These are phyloP conservation scores for Dastarcus helophoroides DNA, from an alignment of 2,888 invertebrate genomes.

Conservation along the genomic window DNA sequence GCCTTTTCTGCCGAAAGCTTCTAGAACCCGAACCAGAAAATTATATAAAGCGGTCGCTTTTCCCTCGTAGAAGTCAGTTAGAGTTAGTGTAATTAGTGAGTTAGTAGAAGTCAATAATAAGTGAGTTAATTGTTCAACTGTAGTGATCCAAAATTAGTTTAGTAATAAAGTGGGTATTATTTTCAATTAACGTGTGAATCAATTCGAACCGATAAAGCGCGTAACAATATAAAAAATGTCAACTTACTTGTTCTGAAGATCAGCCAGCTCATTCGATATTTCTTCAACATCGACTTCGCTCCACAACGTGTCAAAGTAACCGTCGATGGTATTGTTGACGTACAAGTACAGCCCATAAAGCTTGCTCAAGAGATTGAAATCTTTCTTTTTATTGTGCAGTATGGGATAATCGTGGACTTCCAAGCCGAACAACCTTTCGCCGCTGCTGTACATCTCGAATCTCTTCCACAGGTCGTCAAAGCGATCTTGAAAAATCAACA, in stretches of 20 bases:
- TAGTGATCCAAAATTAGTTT: no score
- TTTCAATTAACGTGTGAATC: no score
- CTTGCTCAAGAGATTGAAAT: slow-evolving; percentile 73
- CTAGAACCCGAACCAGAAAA: no score
- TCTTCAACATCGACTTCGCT: slow-evolving; percentile 69
- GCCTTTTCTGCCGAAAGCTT: no score
- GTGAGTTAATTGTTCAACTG: no score
- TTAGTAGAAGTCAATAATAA: no score
- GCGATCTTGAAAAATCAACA: slow-evolving; percentile 62
- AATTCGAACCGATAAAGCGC: no score
- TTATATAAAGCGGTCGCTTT: no score
- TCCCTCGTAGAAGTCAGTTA: no score
- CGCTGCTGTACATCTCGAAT: slow-evolving; percentile 72
- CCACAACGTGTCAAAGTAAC: slow-evolving; percentile 80
- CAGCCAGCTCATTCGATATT: slow-evolving; percentile 66
- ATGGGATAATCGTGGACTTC: slow-evolving; percentile 74
- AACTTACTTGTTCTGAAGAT: slow-evolving; percentile 66
- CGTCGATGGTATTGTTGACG: slow-evolving; percentile 76
- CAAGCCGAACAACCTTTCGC: slow-evolving; percentile 76
- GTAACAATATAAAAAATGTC: no score
- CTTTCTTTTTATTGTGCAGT: slow-evolving; percentile 66
- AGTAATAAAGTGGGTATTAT: no score
- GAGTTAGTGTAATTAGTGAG: no score
- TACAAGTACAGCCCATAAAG: slow-evolving; percentile 68
- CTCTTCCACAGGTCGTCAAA: slow-evolving; percentile 76